A percentile compares a stretch with the other conserved stretches of the same genome.
These are phyloP conservation scores for Trachemys scripta DNA, from an alignment of 2,113 vertebrate genomes.

Conservation along the genomic window DNA sequence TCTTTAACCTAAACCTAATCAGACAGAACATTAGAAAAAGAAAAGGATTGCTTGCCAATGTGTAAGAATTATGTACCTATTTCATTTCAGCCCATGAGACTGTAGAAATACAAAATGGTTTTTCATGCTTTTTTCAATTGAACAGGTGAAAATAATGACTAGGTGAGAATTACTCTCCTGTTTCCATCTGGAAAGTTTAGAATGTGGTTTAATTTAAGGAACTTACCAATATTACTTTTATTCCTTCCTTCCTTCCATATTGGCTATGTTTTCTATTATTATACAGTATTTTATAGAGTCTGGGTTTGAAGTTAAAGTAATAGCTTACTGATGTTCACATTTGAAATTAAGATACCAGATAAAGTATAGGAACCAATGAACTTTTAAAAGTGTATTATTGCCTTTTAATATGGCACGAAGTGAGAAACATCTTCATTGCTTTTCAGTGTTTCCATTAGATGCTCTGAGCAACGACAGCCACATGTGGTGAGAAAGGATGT, in stretches of 20 bases:
- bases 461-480: neutral
- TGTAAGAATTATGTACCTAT: neutral
- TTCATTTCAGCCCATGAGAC: neutral
- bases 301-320: neutral
- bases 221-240: slow-evolving; percentile 20
- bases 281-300: neutral
- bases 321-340: neutral
- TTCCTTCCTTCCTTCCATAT: slow-evolving; percentile 12
- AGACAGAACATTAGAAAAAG: neutral
- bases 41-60: neutral
- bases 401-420: neutral
- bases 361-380: neutral
- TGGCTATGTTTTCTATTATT: neutral
- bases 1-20: neutral
- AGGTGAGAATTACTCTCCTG: slow-evolving; percentile 16
- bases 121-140: slow-evolving; percentile 18
- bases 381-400: neutral
- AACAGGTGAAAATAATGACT: slow-evolving; percentile 25
- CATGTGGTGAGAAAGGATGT: neutral
- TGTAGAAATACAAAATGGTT: neutral
- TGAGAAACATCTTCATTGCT: neutral
- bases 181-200: slow-evolving; percentile 49
- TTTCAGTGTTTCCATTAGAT: neutral
- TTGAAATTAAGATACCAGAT: slow-evolving; percentile 25
- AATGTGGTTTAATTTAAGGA: slow-evolving; percentile 31